These are phyloP conservation scores for Telenomus remus DNA, from an alignment of 1,140 invertebrate genomes.

Conservation along the genomic window DNA sequence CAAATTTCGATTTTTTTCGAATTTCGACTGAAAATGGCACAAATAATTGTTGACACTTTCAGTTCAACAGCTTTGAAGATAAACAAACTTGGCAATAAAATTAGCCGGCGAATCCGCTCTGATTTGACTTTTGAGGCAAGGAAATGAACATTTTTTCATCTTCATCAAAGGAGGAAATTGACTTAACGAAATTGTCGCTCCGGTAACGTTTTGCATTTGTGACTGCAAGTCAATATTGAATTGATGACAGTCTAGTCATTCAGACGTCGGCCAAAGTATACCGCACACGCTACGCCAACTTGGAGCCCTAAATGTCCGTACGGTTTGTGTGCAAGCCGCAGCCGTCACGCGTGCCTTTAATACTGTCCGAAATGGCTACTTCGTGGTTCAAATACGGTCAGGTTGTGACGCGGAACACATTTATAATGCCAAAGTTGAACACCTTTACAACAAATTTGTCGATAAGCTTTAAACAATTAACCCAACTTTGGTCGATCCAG, in stretches of 20 bases:
- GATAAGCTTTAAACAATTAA: no score
- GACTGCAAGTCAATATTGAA: slow-evolving; percentile 39
- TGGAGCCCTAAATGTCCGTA: slow-evolving; percentile 48
- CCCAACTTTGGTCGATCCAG: no score
- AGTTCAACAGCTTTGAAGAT: no score
- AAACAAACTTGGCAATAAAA: no score
- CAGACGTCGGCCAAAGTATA: slow-evolving; percentile 31
- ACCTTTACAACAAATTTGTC: no score
- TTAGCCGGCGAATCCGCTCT: no score
- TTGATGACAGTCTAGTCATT: slow-evolving; percentile 48
- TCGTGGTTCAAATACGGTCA: slow-evolving; percentile 54
- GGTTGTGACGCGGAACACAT: slow-evolving; percentile 32
- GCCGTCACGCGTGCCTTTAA: slow-evolving; percentile 60
- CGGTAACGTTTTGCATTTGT: not conserved
- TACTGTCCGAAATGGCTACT: slow-evolving; percentile 58
- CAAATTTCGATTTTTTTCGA: no score
- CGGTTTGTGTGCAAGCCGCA: slow-evolving; percentile 52
- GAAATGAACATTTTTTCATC: not conserved
- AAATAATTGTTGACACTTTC: no score
- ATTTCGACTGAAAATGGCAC: no score
- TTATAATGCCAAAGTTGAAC: no score
- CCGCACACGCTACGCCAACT: slow-evolving; percentile 48
- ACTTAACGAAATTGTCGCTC: not conserved
- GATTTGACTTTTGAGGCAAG: no score
- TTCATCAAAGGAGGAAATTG: not conserved